These are phyloP conservation scores for Pseudois nayaur DNA, from an alignment of 2,113 vertebrate genomes.

Conservation along the genomic window DNA sequence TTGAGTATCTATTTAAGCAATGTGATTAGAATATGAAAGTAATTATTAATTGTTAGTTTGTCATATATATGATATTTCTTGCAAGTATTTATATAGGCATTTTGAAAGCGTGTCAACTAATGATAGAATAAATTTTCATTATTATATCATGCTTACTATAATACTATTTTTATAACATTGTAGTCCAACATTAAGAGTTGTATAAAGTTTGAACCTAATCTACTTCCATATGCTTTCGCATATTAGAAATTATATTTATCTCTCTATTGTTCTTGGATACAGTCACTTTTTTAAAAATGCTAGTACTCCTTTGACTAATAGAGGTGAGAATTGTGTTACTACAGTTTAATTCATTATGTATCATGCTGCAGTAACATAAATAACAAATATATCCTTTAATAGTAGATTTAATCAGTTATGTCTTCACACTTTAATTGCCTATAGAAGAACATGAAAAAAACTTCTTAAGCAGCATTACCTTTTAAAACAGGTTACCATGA, in stretches of 20 bases:
- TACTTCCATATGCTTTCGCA: background rate
- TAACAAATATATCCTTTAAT: constrained; percentile 76
- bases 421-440: constrained; percentile 65
- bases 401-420: constrained; percentile 70
- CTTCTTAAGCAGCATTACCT: constrained; percentile 61
- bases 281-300: background rate
- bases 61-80: background rate
- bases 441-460: constrained; percentile 50
- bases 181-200: background rate
- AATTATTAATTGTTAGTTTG: background rate
- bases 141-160: background rate
- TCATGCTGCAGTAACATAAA: constrained; percentile 66
- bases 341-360: constrained; percentile 66
- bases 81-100: background rate
- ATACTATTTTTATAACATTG: background rate
- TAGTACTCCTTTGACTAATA: constrained; percentile 47
- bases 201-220: background rate
- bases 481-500: constrained; percentile 70
- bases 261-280: background rate
- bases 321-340: constrained; percentile 20
- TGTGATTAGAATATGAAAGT: background rate
- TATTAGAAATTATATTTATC: constrained; percentile 13
- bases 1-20: background rate
- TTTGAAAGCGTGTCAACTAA: background rate
- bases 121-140: background rate